Percentiles rank a stretch among this genome's conserved stretches.
These are phyloP conservation scores for Tenthredo amoena DNA, from an alignment of 2,888 invertebrate genomes.

Conservation along the genomic window DNA sequence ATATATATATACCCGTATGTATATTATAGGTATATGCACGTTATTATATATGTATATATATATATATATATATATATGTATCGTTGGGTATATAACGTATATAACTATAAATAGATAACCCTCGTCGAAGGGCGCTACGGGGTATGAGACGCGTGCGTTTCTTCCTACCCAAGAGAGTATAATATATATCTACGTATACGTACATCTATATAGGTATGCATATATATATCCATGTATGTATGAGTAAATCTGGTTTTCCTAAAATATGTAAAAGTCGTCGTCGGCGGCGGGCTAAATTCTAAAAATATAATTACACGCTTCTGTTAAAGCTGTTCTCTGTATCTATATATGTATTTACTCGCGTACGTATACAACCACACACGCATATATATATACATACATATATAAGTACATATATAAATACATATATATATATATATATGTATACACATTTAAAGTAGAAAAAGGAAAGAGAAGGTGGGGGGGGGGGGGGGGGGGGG, in stretches of 20 bases:
- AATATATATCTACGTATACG: slow-evolving; percentile 33
- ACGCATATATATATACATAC: neutral
- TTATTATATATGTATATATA: too few species aligned
- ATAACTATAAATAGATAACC: slow-evolving; percentile 60
- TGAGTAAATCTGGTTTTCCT: slow-evolving; percentile 65
- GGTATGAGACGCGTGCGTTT: slow-evolving; percentile 39
- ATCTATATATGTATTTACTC: neutral
- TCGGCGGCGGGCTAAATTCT: slow-evolving; percentile 60
- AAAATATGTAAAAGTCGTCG: slow-evolving; percentile 73
- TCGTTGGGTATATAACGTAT: neutral
- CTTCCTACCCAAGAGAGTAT: slow-evolving; percentile 48
- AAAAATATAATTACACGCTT: slow-evolving; percentile 67
- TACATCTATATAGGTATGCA: neutral
- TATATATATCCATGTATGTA: neutral
- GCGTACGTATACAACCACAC: neutral
- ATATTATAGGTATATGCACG: neutral
- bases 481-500: neutral
- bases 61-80: neutral
- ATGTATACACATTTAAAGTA: neutral
- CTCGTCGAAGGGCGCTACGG: slow-evolving; percentile 43
- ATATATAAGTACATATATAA: neutral
- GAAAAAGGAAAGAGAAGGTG: neutral
- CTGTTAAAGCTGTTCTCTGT: neutral
- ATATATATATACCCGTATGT: neutral
- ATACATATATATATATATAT: neutral